Base-by-base conservation (phyloP, 2,113 vertebrate genomes). In the Pelvicachromis taeniatus region DNA sequence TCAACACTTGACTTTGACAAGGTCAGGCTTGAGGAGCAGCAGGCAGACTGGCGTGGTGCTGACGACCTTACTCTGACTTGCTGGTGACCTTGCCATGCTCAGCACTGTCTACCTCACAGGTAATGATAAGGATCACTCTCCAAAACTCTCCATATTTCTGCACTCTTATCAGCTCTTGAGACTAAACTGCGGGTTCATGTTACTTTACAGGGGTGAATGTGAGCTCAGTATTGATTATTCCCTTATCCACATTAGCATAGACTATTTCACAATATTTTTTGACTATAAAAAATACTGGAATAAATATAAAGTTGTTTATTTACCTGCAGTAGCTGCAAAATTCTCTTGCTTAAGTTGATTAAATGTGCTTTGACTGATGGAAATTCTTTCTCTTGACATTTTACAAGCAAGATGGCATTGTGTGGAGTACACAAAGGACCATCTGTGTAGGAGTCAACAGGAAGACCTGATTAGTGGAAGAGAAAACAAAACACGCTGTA, bases 1-100 rank as follows among this genome's bases (percentile, higher is more conserved):
- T 81, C 88, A 77, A 85, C 91, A 84, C 87, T 91, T 91, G 94
- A 93, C 95, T 92, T 93, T 94, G 91, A 94, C 93, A 93, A 94
- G 93, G 94, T 95, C 92, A 90, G 77, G 84, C 65, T 89, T 59
- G 83, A 88, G 87, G 83, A 92, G 86, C 94, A 94, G 94, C 93
- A 90, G 93, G 95, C 83, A 21, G 80, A 92, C 90, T 91, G 59
- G 92, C 73, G 58, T 85, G 92, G 85, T 78, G 93, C 85, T 85
- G 87, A 88, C 77, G 91, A 94, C 92, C 92, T 94, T 79, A 85
- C 38, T 87, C 38, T 52, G 65, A 73, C 90, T 68, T 88, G 92
- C 92, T 90, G 91, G 70, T 89, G 92, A 95, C 95, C 95, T 95
- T 89, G 87, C 68, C 55, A 9, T 17, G 50, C 86, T 88, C 86